A percentile compares a stretch with the other conserved stretches of the same genome.
phyloP scores from a whole-genome alignment of 2,888 invertebrate species.

The Criorhina ranunculi region DNA sequence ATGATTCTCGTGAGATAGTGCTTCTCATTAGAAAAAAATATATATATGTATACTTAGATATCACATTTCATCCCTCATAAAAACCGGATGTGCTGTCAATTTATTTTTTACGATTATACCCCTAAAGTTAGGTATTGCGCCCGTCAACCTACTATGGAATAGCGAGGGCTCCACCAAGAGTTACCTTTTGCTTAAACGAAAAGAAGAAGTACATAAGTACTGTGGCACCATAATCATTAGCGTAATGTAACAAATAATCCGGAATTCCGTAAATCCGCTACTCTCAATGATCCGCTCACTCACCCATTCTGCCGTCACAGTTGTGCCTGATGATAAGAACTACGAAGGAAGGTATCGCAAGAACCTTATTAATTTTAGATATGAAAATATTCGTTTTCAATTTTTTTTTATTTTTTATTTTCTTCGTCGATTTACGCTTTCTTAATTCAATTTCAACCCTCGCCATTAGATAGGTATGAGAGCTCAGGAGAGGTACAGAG shows the following conservation, averaged over 20 bases:
- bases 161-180: neutral
- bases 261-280: constrained; percentile 69
- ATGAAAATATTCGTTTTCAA: constrained; percentile 72
- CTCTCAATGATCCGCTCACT: constrained; percentile 51
- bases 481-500: too few relatives aligned
- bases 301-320: constrained; percentile 14
- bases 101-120: constrained; percentile 58
- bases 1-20: constrained; percentile 36
- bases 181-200: constrained; percentile 10
- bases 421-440: constrained; percentile 53
- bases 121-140: constrained; percentile 1
- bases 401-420: constrained; percentile 29
- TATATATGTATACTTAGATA: constrained; percentile 12
- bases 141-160: neutral
- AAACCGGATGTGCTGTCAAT: constrained; percentile 59
- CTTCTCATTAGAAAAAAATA: constrained; percentile 25
- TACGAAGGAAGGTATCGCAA: constrained; percentile 55
- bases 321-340: constrained; percentile 62
- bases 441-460: constrained; percentile 73
- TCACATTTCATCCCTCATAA: constrained; percentile 65
- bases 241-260: constrained; percentile 74
- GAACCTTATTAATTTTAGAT: constrained; percentile 74
- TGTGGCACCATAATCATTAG: constrained; percentile 69
- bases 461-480: neutral
- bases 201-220: constrained; percentile 22